Evolutionary conservation across 2,113 vertebrate species (phyloP).

Genomic region (Origma solitaria): DNA sequence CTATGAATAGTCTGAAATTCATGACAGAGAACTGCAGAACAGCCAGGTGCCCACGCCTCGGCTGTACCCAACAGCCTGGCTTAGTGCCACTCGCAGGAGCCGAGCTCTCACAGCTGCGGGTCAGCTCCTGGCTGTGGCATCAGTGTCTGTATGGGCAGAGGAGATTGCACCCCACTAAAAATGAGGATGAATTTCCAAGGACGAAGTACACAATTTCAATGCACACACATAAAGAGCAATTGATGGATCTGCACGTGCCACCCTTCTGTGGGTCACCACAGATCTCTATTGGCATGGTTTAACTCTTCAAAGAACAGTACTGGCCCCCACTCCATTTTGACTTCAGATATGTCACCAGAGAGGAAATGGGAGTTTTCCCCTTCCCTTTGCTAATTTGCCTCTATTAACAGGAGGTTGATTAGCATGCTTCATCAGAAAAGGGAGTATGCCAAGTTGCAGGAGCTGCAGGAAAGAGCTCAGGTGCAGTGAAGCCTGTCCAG

Average conservation of each 20-base stretch:
- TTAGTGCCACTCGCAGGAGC: accelerated
- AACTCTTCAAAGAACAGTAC: neutral
- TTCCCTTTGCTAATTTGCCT: neutral
- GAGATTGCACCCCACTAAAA: neutral
- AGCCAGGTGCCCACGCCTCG: accelerated
- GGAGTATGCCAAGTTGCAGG: accelerated
- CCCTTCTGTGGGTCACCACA: neutral
- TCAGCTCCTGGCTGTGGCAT: neutral
- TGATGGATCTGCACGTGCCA: neutral
- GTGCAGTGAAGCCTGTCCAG: neutral
- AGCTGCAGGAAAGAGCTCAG: neutral
- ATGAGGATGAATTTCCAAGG: neutral
- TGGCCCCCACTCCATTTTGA: neutral
- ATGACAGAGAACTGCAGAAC: neutral
- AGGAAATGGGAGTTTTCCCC: neutral
- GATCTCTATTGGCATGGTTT: neutral
- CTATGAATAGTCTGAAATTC: neutral
- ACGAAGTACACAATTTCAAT: neutral
- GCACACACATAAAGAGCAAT: neutral
- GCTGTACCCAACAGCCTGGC: accelerated
- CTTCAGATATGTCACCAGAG: neutral
- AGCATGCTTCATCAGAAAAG: neutral
- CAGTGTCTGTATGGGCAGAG: neutral
- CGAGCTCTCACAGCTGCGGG: neutral
- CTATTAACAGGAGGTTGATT: neutral